phyloP scores from a whole-genome alignment of 2,888 invertebrate genomes.

The Oligia strigilis region DNA sequence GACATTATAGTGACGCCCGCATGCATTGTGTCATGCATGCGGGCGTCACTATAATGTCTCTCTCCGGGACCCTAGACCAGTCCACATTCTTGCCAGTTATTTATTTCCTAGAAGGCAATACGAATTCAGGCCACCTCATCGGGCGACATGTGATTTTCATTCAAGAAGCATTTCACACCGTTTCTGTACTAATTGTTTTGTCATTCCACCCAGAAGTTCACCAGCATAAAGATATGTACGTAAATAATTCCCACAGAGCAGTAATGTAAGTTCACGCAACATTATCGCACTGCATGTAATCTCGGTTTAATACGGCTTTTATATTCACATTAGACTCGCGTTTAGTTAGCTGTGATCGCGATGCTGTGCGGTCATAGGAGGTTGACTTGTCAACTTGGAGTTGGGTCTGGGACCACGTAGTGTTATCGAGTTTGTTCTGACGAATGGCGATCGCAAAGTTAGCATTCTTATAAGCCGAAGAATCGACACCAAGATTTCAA shows the following conservation, averaged over 20 bases:
- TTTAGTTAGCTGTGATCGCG: conserved; percentile 24
- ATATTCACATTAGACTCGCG: conserved; percentile 56
- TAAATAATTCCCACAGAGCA: conserved; percentile 37
- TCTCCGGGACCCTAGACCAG: not conserved
- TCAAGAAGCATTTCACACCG: not conserved
- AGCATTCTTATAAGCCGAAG: not conserved
- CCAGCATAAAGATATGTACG: conserved; percentile 26
- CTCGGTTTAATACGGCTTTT: conserved; percentile 52
- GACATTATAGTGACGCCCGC: too few species aligned
- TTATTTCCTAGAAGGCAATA: not conserved
- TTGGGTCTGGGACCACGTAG: not conserved
- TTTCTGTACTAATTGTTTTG: conserved; percentile 1
- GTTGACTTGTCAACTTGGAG: conserved; percentile 2
- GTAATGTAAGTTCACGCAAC: conserved; percentile 38
- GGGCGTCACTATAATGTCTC: not conserved
- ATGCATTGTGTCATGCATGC: too few species aligned
- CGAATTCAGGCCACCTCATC: not conserved
- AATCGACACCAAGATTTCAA: not conserved
- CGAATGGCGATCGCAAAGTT: not conserved
- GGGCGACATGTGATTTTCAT: not conserved
- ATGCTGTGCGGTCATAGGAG: conserved; percentile 15
- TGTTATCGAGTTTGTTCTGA: not conserved
- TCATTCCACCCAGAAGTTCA: conserved; percentile 13
- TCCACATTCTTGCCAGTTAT: not conserved
- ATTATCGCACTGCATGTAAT: conserved; percentile 56